Base-by-base conservation (phyloP, 2,888 invertebrate species). In the Ormyrus labotus region DNA sequence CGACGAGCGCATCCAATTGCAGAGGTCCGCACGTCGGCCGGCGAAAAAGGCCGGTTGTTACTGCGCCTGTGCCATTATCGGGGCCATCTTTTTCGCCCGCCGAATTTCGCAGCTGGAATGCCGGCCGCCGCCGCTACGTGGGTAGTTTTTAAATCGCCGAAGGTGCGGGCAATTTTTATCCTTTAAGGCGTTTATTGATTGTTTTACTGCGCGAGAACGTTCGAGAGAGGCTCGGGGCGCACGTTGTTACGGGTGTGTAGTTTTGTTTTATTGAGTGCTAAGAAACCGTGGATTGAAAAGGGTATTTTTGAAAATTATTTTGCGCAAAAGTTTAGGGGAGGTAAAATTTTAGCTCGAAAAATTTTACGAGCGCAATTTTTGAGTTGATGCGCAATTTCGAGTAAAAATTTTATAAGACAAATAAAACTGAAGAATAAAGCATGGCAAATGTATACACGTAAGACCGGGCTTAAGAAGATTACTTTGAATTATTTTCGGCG, bases 41-140 rank as follows among this genome's bases (percentile, higher is more conserved):
- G 10, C 10, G 63, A 63, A 47, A 63, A 63, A 63, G 10, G 10
- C 11, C 11, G 63, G 47, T 63, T 47, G 47, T 63, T 63, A 63
- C 63, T 11, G 47, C 63, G n/a, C 5, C 6, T 0, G 4, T 0
- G 4, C 45, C 47, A 6, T 63, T 63, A 47, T 63, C 11, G 11
- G 10, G 45, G 4, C 45, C 47, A 6, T 63, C 47, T 63, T 63
- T 47, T 47, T 63, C 10, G 6, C 34, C 34, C 7, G 60, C 63
- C 34, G 10, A 13, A 60, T 60, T 60, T 60, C 34, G 13, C 34
- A 10, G 34, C 19, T 19, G 60, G 34, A 60, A 60, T 63, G 47
- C 47, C 34, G 34, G 34, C 34, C 34, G 34, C 34, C 34, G 34
- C 34, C 11, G 47, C 11, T 34, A 8, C 11, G 60, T 34, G 34